phyloP scores from a whole-genome alignment of 2,113 vertebrate genomes.

The Sinocyclocheilus maitianheensis region DNA sequence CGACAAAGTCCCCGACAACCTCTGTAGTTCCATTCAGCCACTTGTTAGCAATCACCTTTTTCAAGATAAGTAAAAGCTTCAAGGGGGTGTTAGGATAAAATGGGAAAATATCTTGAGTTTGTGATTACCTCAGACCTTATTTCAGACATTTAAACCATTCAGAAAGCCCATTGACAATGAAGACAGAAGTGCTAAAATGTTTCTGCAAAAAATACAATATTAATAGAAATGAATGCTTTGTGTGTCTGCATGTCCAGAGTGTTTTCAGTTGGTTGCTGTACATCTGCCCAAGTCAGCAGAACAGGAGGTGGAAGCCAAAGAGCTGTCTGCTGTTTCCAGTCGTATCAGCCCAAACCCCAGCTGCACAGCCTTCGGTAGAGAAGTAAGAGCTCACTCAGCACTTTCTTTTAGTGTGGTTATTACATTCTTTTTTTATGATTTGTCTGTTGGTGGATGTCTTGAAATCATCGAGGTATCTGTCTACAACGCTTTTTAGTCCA shows the following conservation, averaged over 20 bases:
- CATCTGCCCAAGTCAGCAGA: conserved; percentile 79
- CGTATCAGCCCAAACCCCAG: conserved; percentile 76
- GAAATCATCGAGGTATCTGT: not conserved
- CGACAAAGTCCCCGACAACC: no score
- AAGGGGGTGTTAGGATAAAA: no score
- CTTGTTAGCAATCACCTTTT: no score
- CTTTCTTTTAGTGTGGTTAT: not conserved
- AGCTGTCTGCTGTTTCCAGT: conserved; percentile 76
- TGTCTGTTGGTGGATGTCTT: not conserved
- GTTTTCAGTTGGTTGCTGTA: conserved; percentile 83
- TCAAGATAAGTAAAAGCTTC: no score
- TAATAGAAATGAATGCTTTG: no score
- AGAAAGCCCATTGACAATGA: no score
- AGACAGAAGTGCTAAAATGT: no score
- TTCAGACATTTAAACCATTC: no score
- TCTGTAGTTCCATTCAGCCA: no score
- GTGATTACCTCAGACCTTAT: no score
- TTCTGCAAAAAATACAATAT: no score
- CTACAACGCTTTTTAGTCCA: not conserved
- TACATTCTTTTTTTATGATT: not conserved
- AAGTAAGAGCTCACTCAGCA: conserved; percentile 68
- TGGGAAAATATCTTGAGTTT: no score
- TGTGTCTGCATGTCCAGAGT: conserved; percentile 72
- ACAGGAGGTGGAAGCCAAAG: conserved; percentile 78
- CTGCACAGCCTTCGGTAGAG: conserved; percentile 79